Evolutionary conservation across 2,888 invertebrate species (phyloP).

Genomic region (Neuroscelio doddi): DNA sequence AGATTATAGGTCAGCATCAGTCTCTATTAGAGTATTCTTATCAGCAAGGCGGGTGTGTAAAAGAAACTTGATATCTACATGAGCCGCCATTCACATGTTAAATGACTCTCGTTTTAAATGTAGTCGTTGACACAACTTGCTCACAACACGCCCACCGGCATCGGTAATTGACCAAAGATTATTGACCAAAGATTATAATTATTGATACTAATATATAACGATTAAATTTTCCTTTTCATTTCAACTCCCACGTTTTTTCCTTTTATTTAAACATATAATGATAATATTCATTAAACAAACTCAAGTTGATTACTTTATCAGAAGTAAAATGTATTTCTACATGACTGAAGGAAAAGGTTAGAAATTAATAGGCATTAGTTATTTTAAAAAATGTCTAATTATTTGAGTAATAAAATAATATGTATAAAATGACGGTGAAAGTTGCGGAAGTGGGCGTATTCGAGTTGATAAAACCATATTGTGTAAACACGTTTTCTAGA

Average conservation of each 20-base stretch:
- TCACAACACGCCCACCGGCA: slow-evolving; percentile 1
- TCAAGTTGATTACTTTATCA: too few species aligned
- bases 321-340: too few species aligned
- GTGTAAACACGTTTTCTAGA: too few species aligned
- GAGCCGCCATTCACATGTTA: slow-evolving; percentile 5
- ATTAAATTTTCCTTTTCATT: background rate
- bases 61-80: slow-evolving; percentile 11
- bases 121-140: slow-evolving; percentile 22
- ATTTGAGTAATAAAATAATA: too few species aligned
- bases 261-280: too few species aligned
- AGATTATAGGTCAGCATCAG: slow-evolving; percentile 1
- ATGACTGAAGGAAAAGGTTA: background rate
- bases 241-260: too few species aligned
- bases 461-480: too few species aligned
- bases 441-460: too few species aligned
- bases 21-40: slow-evolving; percentile 4
- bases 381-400: background rate
- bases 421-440: too few species aligned
- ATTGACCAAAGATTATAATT: background rate
- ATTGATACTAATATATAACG: background rate
- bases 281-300: too few species aligned
- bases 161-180: background rate
- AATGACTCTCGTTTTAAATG: slow-evolving; percentile 11
- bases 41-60: background rate
- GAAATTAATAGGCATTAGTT: background rate